Evolutionary conservation across 2,113 vertebrate species (phyloP).

Genomic region (Thunnus maccoyii): DNA sequence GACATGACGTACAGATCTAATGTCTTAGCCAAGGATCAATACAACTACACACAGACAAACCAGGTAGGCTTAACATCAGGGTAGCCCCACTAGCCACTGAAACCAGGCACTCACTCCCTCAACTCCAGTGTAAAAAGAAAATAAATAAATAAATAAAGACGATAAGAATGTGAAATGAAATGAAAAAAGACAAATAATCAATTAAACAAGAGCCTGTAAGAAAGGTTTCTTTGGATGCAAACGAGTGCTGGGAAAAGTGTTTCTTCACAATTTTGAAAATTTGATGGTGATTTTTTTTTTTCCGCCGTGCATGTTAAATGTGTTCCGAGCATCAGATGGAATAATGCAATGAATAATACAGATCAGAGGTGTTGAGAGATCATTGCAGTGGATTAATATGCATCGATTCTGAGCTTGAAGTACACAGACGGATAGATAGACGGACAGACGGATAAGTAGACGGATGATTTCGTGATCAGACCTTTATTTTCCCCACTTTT

Average conservation of each 20-base stretch:
- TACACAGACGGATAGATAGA: conserved; percentile 4
- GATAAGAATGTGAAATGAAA: conserved; percentile 62
- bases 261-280: conserved; percentile 73
- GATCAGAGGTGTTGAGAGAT: conserved; percentile 60
- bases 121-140: conserved; percentile 10
- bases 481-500: conserved; percentile 30
- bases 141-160: conserved; percentile 5
- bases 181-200: conserved; percentile 79
- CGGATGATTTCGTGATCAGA: conserved; percentile 14
- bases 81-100: conserved; percentile 75
- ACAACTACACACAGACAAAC: conserved; percentile 81
- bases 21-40: conserved; percentile 83
- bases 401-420: conserved; percentile 30
- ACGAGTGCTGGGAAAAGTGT: conserved; percentile 72
- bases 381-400: conserved; percentile 52
- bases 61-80: conserved; percentile 81
- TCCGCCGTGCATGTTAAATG: conserved; percentile 37
- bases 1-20: conserved; percentile 84
- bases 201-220: conserved; percentile 78
- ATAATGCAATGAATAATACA: conserved; percentile 76
- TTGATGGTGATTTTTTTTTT: conserved; percentile 71
- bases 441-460: neutral
- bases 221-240: conserved; percentile 76
- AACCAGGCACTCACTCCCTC: conserved; percentile 50
- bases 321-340: conserved; percentile 64